phyloP scores from a whole-genome alignment of 2,797 vertebrate species.

The Toxotes lorentzi region DNA sequence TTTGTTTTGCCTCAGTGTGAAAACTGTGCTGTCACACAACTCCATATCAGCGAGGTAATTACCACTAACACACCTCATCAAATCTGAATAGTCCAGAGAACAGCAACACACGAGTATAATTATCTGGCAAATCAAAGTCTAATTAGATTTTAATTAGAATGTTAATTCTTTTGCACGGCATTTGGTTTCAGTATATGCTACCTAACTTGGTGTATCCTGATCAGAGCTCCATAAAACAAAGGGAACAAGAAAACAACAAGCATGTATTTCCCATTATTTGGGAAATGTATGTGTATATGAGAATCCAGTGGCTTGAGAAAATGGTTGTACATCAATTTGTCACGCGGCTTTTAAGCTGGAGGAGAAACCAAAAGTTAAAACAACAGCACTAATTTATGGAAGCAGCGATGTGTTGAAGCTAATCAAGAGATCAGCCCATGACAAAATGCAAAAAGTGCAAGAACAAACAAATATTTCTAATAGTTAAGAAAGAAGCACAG shows the following conservation, averaged over 20 bases:
- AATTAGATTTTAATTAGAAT: conserved; percentile 84
- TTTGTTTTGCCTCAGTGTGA: conserved; percentile 60
- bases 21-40: conserved; percentile 64
- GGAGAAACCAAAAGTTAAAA: conserved; percentile 81
- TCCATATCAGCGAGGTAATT: conserved; percentile 73
- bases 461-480: conserved; percentile 45
- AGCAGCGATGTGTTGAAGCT: conserved; percentile 78
- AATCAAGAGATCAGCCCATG: conserved; percentile 70
- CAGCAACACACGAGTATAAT: conserved; percentile 78
- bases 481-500: conserved; percentile 34
- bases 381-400: conserved; percentile 74
- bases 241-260: conserved; percentile 44
- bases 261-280: conserved; percentile 61
- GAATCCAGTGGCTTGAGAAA: conserved; percentile 71
- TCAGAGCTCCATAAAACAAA: conserved; percentile 46
- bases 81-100: conserved; percentile 78
- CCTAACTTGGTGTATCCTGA: conserved; percentile 56
- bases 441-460: conserved; percentile 70
- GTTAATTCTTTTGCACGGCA: conserved; percentile 79
- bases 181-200: conserved; percentile 76
- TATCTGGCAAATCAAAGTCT: conserved; percentile 82
- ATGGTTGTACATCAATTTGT: conserved; percentile 76
- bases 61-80: conserved; percentile 81
- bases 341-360: conserved; percentile 65
- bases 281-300: conserved; percentile 50